A percentile compares a stretch with the other conserved stretches of the same genome.
Evolutionary conservation across 2,113 vertebrate species (phyloP).

Genomic region (Otolemur garnettii): DNA sequence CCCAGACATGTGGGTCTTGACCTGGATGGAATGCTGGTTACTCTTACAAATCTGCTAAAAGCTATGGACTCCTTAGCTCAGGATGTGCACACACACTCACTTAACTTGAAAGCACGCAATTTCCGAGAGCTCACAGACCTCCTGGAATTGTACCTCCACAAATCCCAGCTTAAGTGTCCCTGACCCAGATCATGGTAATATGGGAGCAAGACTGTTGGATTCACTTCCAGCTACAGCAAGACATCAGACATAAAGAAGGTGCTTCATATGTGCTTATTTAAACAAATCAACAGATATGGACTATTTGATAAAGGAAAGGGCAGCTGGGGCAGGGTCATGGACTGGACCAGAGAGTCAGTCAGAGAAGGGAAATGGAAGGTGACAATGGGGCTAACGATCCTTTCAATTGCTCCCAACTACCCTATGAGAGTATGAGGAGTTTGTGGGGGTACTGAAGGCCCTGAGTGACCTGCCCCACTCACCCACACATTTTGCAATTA

Average conservation of each 20-base stretch:
- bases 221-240: background rate
- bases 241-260: background rate
- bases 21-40: background rate
- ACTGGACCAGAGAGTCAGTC: background rate
- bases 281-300: background rate
- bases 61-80: background rate
- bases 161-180: background rate
- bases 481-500: background rate
- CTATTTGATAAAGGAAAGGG: background rate
- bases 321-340: background rate
- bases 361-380: background rate
- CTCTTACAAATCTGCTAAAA: background rate
- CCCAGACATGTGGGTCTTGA: background rate
- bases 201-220: background rate
- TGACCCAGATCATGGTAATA: background rate
- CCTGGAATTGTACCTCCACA: too few relatives aligned
- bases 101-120: too few relatives aligned
- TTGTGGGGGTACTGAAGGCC: accelerated
- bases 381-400: accelerated
- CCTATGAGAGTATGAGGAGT: background rate
- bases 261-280: background rate
- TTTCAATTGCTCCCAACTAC: accelerated
- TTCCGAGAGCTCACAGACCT: background rate
- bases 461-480: accelerated
- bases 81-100: background rate